Evolutionary conservation across 2,888 invertebrate genomes (phyloP), one percentile per base, ranked within the genome.

Genomic region (Lepetodrilus schrolli): DNA sequence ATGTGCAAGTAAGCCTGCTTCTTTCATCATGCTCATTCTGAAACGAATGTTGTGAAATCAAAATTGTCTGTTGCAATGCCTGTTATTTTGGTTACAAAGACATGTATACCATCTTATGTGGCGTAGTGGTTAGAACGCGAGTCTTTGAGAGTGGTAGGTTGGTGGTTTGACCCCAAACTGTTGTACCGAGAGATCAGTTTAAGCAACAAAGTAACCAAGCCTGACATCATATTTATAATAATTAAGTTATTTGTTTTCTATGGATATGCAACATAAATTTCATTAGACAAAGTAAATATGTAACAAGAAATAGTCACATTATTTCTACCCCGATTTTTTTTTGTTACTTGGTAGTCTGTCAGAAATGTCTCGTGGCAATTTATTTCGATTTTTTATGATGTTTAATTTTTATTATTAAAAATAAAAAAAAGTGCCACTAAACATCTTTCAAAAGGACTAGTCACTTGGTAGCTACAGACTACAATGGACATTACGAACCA

Each of bases 21-120:
- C 58, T 58, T 13, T 10, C 13, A 58, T 58, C n/a, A 13, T 58
- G 2, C 58, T 30, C 58, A 58, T 58, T 30, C 58, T 58, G 58
- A 34, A 23, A 58, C 10, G 17, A 43, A 43, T 10, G 4, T 17
- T 43, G 43, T n/a, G n/a, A 10, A 10, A 10, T n/a, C n/a, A 43
- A 5, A n/a, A 43, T n/a, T 10, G 2, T 2, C 7, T n/a, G 43
- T 13, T 37, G 38, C 38, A 37, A 5, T 43, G 10, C 10, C 43
- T n/a, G n/a, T n/a, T 43, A 7, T 43, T n/a, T 43, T 5, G 10
- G 17, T 43, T 43, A 43, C 4, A 4, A 43, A 43, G 7, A 7
- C 2, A 10, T 43, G n/a, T 43, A 43, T n/a, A 7, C 4, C 2
- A 43, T 43, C 43, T n/a, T n/a, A n/a, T n/a, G n/a, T n/a, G n/a